phyloP scores from a whole-genome alignment of 2,888 invertebrate genomes.

The Peribatodes rhomboidaria region DNA sequence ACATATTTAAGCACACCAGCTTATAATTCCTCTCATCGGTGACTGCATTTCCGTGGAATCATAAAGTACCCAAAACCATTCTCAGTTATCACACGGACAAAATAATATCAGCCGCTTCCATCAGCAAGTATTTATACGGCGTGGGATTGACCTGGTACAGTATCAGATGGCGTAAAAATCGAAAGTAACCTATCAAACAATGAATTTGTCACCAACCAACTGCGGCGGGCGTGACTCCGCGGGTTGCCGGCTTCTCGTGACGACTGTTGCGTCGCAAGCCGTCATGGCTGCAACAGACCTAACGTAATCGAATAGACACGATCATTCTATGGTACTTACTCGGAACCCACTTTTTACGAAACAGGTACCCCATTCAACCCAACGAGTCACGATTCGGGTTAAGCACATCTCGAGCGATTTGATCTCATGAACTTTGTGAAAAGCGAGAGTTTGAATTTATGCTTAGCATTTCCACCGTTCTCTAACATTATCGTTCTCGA shows the following conservation, averaged over 20 bases:
- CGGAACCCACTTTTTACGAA: conserved; percentile 46
- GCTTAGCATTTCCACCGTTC: conserved; percentile 46
- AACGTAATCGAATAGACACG: conserved; percentile 54
- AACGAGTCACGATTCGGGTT: conserved; percentile 53
- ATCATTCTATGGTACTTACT: conserved; percentile 20
- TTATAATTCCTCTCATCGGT: too few relatives aligned
- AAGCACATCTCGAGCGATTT: conserved; percentile 45
- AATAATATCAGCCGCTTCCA: conserved; percentile 31
- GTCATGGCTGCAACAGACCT: conserved; percentile 41
- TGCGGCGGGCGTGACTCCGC: conserved; percentile 32
- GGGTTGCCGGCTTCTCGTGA: conserved; percentile 50
- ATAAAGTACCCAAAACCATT: background rate
- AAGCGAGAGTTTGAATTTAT: conserved; percentile 49
- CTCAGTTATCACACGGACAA: background rate
- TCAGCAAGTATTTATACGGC: conserved; percentile 24
- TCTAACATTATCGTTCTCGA: conserved; percentile 44
- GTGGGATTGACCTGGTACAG: conserved; percentile 43
- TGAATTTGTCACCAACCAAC: conserved; percentile 38
- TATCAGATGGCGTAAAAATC: conserved; percentile 55
- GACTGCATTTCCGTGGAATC: background rate
- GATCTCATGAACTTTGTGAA: conserved; percentile 42
- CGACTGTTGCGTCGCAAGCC: conserved; percentile 46
- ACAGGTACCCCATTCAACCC: conserved; percentile 36
- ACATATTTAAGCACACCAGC: too few relatives aligned
- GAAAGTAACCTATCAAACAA: conserved; percentile 53